phyloP scores from a whole-genome alignment of 2,797 vertebrate species.

The Micrastur ruficollis region DNA sequence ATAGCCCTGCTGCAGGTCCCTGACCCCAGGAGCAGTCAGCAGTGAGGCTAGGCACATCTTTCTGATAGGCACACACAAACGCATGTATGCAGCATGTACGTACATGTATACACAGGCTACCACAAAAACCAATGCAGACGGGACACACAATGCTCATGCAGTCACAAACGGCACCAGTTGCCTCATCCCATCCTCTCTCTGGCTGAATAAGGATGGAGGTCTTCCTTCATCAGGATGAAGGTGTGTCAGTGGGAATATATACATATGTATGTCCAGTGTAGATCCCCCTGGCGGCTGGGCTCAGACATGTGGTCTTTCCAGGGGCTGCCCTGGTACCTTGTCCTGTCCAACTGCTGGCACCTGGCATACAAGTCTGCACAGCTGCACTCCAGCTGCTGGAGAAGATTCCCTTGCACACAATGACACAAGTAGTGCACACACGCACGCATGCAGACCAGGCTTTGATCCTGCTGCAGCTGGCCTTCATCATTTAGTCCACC shows the following conservation, averaged over 20 bases:
- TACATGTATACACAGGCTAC: background rate
- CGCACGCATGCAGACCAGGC: background rate
- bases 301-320: background rate
- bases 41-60: background rate
- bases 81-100: rapidly evolving
- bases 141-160: too few species aligned
- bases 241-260: background rate
- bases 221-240: background rate
- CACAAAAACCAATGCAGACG: background rate
- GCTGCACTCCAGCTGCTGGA: background rate
- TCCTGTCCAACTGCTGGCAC: background rate
- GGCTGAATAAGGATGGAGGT: background rate
- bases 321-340: background rate
- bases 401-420: background rate
- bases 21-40: background rate
- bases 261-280: too few species aligned
- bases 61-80: background rate
- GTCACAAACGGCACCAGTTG: background rate
- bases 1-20: background rate
- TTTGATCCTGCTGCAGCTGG: background rate
- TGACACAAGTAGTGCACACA: rapidly evolving
- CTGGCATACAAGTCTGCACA: too few species aligned
- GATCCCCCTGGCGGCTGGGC: background rate
- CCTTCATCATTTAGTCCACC: background rate
- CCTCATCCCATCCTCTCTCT: background rate